Base-by-base conservation (phyloP, 2,888 invertebrate species). In the Cerastoderma edule region DNA sequence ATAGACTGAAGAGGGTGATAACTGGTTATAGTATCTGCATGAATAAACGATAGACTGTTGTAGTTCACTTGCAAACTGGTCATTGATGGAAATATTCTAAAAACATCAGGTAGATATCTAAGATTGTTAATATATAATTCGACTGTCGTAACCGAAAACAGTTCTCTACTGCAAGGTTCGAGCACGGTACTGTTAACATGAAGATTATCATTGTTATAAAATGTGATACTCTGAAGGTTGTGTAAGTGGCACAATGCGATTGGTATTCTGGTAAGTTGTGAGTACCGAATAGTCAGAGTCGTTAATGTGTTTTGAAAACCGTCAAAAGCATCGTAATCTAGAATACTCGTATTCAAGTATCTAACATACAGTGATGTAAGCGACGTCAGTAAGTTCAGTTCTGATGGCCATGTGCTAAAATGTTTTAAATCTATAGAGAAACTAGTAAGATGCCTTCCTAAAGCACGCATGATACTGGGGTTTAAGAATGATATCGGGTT, bases 221-320 rank as follows among this genome's bases (percentile, higher is more conserved):
- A 56, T 3, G 3, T 3, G 6, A 56, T n/a, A 8, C 2, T 8
- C 19, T 28, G 30, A 4, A 56, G 56, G 19, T 56, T 3, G 3
- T 32, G 56, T 56, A 56, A 56, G 6, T 32, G 56, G 32, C 56
- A 56, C 13, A 56, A n/a, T 30, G 56, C 32, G 5, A 56, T 19
- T 13, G 56, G 56, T 3, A 56, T 10, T 8, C 32, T 56, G 2
- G 5, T 32, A 24, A 56, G 19, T 32, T 56, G 30, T 5, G 56
- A 56, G 32, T 56, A n/a, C 2, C 19, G 8, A 56, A 56, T 56
- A 6, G 1, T 3, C 1, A 56, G 56, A 6, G 32, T 30, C 1
- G 3, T 56, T 32, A 56, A 27, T 32, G 56, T 56, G 32, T 56
- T 5, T 30, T 30, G 16, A 16, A 56, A 19, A 32, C 32, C 32